Conservation (phyloP, 2,113 vertebrate species). For the Heliornis fulica region DNA sequence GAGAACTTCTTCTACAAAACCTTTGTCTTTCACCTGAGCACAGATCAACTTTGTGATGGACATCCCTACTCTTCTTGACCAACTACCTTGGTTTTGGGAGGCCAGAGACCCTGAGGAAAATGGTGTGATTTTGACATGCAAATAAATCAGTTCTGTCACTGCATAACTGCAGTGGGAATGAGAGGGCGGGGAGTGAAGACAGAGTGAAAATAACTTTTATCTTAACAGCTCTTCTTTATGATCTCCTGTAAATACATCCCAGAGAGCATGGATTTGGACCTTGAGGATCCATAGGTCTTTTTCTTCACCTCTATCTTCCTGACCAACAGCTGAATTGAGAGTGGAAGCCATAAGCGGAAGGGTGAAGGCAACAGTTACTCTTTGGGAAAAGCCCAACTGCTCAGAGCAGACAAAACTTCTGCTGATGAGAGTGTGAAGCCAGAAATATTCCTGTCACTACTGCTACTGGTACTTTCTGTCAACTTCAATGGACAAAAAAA, state of each 20-base stretch:
- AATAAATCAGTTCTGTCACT: background rate
- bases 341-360: background rate
- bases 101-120: background rate
- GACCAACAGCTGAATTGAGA: background rate
- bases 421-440: background rate
- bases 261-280: background rate
- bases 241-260: background rate
- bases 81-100: background rate
- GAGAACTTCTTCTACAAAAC: background rate
- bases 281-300: background rate
- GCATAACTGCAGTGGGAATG: background rate
- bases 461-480: background rate
- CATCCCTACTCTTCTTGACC: background rate
- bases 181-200: accelerated
- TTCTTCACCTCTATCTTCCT: background rate
- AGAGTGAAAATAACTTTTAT: background rate
- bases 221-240: background rate
- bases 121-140: background rate
- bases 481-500: background rate
- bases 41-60: background rate
- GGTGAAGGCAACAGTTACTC: background rate
- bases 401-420: background rate
- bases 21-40: background rate
- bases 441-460: background rate
- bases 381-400: background rate